These are phyloP conservation scores for Therioaphis trifolii DNA, from an alignment of 2,888 invertebrate species.

Conservation along the genomic window DNA sequence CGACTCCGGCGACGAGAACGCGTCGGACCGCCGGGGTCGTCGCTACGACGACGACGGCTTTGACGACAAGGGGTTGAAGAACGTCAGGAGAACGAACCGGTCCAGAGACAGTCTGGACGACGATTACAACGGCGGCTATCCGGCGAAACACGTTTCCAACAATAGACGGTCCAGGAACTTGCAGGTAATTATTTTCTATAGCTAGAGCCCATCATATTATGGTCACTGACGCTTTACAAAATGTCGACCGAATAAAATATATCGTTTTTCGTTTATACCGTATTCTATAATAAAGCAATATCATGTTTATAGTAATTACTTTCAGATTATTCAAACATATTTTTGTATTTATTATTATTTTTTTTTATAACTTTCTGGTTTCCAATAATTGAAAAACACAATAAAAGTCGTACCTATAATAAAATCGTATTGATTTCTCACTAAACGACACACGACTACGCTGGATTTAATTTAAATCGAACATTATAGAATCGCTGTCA, in stretches of 20 bases:
- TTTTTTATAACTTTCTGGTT: not conserved
- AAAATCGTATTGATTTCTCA: no score
- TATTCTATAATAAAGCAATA: not conserved
- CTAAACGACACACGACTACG: no score
- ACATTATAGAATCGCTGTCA: no score
- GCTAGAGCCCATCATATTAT: no score
- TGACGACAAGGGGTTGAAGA: constrained; percentile 17
- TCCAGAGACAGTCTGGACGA: constrained; percentile 62
- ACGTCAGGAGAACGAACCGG: constrained; percentile 51
- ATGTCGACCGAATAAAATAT: no score
- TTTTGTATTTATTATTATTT: not conserved
- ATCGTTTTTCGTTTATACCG: no score
- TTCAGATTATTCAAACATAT: no score
- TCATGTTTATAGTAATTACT: no score
- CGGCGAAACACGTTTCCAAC: constrained; percentile 24
- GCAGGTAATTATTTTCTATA: constrained; percentile 40
- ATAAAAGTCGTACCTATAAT: no score
- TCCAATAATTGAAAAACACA: no score
- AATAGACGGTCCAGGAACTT: constrained; percentile 44
- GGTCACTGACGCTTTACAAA: no score
- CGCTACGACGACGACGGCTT: constrained; percentile 51
- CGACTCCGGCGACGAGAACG: constrained; percentile 46
- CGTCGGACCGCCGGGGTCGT: constrained; percentile 42
- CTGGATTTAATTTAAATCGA: no score
- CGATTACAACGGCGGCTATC: constrained; percentile 57